Evolutionary conservation across 2,888 invertebrate species (phyloP).

Genomic region (Drosophila paramelanica): DNA sequence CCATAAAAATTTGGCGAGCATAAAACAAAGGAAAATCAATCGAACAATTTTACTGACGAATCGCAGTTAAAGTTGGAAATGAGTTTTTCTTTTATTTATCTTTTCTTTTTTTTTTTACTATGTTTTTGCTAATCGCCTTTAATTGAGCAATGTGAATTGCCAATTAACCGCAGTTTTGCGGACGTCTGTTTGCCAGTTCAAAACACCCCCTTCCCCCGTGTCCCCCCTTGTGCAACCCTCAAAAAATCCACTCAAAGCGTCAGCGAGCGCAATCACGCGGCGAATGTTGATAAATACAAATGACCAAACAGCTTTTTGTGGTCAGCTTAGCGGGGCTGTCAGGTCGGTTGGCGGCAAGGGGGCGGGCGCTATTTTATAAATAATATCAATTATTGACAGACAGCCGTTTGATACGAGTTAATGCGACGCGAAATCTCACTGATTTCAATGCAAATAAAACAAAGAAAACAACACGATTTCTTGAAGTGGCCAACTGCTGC

Average conservation of each 20-base stretch:
- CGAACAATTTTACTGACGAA: slow-evolving; percentile 6
- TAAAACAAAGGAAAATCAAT: slow-evolving; percentile 16
- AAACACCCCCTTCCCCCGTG: neutral
- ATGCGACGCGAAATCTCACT: slow-evolving; percentile 1
- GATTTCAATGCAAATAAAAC: neutral
- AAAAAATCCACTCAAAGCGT: slow-evolving; percentile 25
- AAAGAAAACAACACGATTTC: neutral
- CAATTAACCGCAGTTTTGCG: slow-evolving; percentile 55
- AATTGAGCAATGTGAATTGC: slow-evolving; percentile 55
- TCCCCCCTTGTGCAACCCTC: neutral
- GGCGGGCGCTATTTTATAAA: neutral
- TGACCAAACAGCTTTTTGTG: slow-evolving; percentile 38
- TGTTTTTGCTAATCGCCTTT: slow-evolving; percentile 53
- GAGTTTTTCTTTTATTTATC: neutral
- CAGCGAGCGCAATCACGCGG: slow-evolving; percentile 33
- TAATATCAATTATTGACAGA: slow-evolving; percentile 9
- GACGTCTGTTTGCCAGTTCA: slow-evolving; percentile 11
- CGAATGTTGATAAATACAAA: slow-evolving; percentile 43
- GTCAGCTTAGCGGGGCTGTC: slow-evolving; percentile 19
- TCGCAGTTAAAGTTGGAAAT: slow-evolving; percentile 13
- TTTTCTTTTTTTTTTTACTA: neutral
- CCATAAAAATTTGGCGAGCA: slow-evolving; percentile 12
- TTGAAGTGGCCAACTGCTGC: neutral
- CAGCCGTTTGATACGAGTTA: slow-evolving; percentile 4
- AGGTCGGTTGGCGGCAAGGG: neutral